Evolutionary conservation across 2,797 vertebrate genomes (phyloP).

Genomic region (Jordanella pulchra): DNA sequence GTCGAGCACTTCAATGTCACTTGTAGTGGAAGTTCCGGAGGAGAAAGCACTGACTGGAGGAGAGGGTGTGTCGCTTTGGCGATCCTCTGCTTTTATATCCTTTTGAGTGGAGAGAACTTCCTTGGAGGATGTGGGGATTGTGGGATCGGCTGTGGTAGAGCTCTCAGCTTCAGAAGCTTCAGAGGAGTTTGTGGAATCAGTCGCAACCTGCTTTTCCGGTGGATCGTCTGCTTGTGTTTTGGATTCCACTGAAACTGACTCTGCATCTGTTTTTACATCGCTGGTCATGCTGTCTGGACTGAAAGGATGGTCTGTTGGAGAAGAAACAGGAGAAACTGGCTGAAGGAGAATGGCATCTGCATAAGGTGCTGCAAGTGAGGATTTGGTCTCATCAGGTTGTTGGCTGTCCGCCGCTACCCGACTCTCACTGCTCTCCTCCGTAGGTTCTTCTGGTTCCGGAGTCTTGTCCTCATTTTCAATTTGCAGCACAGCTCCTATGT

Average conservation of each 20-base stretch:
- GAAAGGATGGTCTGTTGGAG: slow-evolving; percentile 37
- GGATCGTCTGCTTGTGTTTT: slow-evolving; percentile 32
- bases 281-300: slow-evolving; percentile 34
- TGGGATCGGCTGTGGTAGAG: slow-evolving; percentile 66
- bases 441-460: slow-evolving; percentile 45
- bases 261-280: slow-evolving; percentile 36
- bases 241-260: slow-evolving; percentile 32
- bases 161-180: slow-evolving; percentile 46
- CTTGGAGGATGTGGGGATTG: slow-evolving; percentile 75
- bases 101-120: slow-evolving; percentile 84
- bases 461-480: slow-evolving; percentile 40
- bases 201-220: slow-evolving; percentile 28
- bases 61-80: slow-evolving; percentile 95
- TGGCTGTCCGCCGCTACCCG: slow-evolving; percentile 50
- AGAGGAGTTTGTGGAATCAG: slow-evolving; percentile 40
- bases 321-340: slow-evolving; percentile 57
- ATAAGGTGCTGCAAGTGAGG: slow-evolving; percentile 32
- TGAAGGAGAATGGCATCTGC: slow-evolving; percentile 54
- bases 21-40: slow-evolving; percentile 97
- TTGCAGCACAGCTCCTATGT: slow-evolving; percentile 37
- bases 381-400: slow-evolving; percentile 46
- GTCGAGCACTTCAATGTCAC: slow-evolving; percentile 97
- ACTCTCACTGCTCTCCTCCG: slow-evolving; percentile 48
- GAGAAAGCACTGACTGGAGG: slow-evolving; percentile 96
- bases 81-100: slow-evolving; percentile 91